Evolutionary conservation across 2,113 vertebrate species (phyloP), one percentile per base, ranked within the genome.

Genomic region (Labrus mixtus): DNA sequence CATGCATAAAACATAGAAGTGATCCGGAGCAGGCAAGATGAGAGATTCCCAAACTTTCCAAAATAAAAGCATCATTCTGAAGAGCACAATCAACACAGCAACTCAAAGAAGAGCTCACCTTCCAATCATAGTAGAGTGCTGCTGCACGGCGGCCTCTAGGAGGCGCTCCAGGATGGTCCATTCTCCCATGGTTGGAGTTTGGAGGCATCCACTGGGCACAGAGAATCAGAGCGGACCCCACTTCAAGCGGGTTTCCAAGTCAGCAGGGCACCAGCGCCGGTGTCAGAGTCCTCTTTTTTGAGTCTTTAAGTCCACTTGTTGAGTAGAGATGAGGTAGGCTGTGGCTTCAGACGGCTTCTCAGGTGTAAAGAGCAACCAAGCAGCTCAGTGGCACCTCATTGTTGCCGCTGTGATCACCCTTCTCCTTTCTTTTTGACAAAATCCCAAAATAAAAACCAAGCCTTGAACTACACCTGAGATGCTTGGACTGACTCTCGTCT

Each of bases 101-200:
- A 8, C 58, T 0, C 11, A n/a, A 11, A 11, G 10, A 48, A 36
- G 16, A 57, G 72, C 96, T 96, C 95, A 98, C 97, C 97, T 97
- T 91, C 97, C 97, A 74, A 99, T 99, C 97, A 99, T 98, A 86
- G 97, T 99, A 80, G 97, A 98, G 95, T 99, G 97, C 95, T 99
- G 97, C 94, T 99, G 97, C 81, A 99, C 97, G 4, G 97, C 97
- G 23, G 97, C 97, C 95, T 99, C 97, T 91, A 99, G 95, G 94
- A 99, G 96, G 95, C 97, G 96, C 96, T 99, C 97, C 82, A 99
- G 93, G 94, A 99, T 99, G 95, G 97, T 98, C 97, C 97, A 99
- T 95, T 99, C 97, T 94, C 97, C 97, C 97, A 99, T 99, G 95
- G 94, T 91, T 95, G 83, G 68, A 64, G 67, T 79, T 84, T 23